phyloP scores from a whole-genome alignment of 2,797 vertebrate species.

The Pterois miles region DNA sequence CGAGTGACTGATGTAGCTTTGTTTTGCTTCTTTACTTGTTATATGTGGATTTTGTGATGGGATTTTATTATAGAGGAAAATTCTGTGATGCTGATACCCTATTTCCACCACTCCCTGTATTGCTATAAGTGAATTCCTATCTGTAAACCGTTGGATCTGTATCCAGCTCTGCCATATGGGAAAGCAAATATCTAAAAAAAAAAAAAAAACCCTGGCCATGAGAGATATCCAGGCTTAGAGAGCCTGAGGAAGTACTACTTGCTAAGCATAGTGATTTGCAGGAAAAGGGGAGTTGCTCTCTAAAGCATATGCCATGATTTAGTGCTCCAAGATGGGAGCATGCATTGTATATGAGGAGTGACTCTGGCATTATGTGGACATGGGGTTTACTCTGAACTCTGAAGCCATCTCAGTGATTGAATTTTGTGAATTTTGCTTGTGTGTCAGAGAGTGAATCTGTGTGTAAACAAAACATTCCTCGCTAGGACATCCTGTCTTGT shows the following conservation, averaged over 20 bases:
- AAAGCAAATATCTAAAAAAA: conserved; percentile 61
- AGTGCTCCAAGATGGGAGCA: conserved; percentile 31
- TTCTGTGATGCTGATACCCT: background rate
- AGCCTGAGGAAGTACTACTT: conserved; percentile 41
- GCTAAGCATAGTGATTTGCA: conserved; percentile 53
- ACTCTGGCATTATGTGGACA: conserved; percentile 38
- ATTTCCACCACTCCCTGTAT: conserved; percentile 6
- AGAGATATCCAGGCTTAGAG: conserved; percentile 49
- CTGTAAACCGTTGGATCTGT: conserved; percentile 26
- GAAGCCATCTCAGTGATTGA: conserved; percentile 26
- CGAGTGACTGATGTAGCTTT: background rate
- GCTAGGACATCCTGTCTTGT: background rate
- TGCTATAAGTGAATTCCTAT: conserved; percentile 30
- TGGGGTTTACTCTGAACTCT: conserved; percentile 38
- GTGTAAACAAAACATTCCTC: conserved; percentile 11
- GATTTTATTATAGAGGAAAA: background rate
- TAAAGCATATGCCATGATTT: conserved; percentile 54
- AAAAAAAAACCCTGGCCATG: conserved; percentile 21
- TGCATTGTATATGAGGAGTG: conserved; percentile 35
- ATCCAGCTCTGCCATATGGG: conserved; percentile 29
- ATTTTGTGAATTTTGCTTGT: conserved; percentile 45
- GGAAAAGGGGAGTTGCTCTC: conserved; percentile 14
- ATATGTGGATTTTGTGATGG: background rate
- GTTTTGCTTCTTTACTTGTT: conserved; percentile 7
- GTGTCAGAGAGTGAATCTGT: conserved; percentile 8